Base-by-base conservation (phyloP, 2,113 vertebrate genomes). In the Neoarius graeffei region DNA sequence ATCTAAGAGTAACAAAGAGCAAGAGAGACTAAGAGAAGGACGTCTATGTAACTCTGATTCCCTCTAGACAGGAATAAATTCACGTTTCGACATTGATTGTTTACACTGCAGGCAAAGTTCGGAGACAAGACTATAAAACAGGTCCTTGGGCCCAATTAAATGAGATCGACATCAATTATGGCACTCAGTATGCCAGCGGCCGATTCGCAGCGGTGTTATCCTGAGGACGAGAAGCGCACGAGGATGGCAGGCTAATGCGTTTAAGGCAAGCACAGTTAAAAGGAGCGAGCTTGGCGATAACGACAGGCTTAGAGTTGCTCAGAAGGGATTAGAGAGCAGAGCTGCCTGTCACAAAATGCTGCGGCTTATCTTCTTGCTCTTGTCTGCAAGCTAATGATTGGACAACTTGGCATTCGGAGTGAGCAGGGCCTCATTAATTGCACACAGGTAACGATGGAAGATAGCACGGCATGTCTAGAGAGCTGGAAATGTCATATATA, bases 181-280 rank as follows among this genome's bases (percentile, higher is more conserved):
- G 87, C 88, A 81, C 89, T 84, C 77, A 89, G 74, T 89, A 88
- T 89, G 87, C 91, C 86, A 87, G 91, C 88, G n/a, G 81, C 82
- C 88, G 81, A 84, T 88, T 89, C 87, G 76, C 88, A 90, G 89
- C 88, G 42, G 89, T 90, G 88, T 90, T 92, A 90, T 85, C 81
- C 87, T 80, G 90, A 91, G 93, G 93, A 91, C 84, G 89, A 86
- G 88, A 88, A 88, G 90, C 90, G 84, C 62, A 76, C 92, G 91
- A 92, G 88, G 92, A 91, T 91, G 66, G 91, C 77, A 67, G 91
- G 91, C 94, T 95, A 95, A 96, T 95, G 95, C 95, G 90, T 95
- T 95, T 94, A 95, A 94, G 91, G 94, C 92, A 94, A 92, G 92
- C 93, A 91, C 93, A 94, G 95, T 95, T 94, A 94, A 93, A 95